A percentile compares a stretch with the other conserved stretches of the same genome.
Evolutionary conservation across 1,140 invertebrate species (phyloP).

Genomic region (Lepidostoma basale): DNA sequence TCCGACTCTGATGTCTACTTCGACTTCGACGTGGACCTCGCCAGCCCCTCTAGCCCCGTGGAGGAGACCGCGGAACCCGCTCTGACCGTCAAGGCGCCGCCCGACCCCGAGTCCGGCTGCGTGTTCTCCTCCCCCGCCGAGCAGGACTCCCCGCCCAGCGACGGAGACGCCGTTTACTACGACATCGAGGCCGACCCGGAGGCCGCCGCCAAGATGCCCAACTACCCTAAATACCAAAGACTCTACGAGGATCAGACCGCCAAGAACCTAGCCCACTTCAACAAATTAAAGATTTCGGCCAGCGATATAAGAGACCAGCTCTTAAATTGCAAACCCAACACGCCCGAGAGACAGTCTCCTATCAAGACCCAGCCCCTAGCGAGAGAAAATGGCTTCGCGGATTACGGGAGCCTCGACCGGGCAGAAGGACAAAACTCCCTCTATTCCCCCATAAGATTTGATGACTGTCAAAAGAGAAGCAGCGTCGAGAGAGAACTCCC

Average conservation of each 20-base stretch:
- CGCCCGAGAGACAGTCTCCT: conserved; percentile 48
- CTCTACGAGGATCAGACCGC: conserved; percentile 44
- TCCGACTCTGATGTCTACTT: conserved; percentile 65
- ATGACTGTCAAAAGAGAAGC: conserved; percentile 57
- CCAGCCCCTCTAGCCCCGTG: conserved; percentile 69
- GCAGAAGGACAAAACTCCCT: conserved; percentile 43
- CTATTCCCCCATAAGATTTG: conserved; percentile 60
- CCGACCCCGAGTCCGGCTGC: conserved; percentile 61
- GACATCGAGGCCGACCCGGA: conserved; percentile 54
- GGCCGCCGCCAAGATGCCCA: conserved; percentile 49
- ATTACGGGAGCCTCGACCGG: conserved; percentile 49
- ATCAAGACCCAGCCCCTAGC: conserved; percentile 55
- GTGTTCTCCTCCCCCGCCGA: conserved; percentile 53
- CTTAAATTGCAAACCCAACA: conserved; percentile 25
- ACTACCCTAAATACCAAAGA: conserved; percentile 50
- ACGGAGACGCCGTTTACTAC: conserved; percentile 57
- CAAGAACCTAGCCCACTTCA: conserved; percentile 37
- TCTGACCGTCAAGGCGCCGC: conserved; percentile 55
- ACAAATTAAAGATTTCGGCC: conserved; percentile 23
- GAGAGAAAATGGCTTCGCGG: conserved; percentile 56
- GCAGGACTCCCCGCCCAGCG: conserved; percentile 43
- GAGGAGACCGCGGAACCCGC: conserved; percentile 62
- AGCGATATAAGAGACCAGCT: conserved; percentile 37
- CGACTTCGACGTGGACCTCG: conserved; percentile 66
- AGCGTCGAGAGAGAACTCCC: conserved; percentile 44